Evolutionary conservation across 23 tunicate species (phyloP), one percentile per base, ranked within the genome.

Genomic region (Oikopleura albicans): DNA sequence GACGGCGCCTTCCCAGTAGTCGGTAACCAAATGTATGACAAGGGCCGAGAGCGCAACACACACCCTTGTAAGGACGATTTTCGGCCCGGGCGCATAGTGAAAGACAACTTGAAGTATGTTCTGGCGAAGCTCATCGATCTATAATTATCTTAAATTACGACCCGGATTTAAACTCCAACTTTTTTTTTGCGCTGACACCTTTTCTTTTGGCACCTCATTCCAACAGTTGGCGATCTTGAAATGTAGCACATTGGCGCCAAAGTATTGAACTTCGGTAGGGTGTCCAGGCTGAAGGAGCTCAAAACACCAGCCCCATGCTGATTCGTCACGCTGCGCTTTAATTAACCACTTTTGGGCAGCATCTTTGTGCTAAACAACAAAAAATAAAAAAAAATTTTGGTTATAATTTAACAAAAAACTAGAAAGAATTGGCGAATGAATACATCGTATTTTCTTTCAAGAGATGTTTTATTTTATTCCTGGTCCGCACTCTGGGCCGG

Each of bases 261-360:
- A 93, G 76, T 90, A 90, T 59, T 93, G 98, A n/a, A 90, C 91
- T 75, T 93, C 94, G 0, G 89, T 88, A 2, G 87, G 84, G 56
- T 91, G 88, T n/a, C 39, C 86, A 39, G 75, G 86, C 66, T 86
- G 83, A 39, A 93, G 57, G 29, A 89, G 66, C 27, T 88, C 83
- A 91, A 92, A 93, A 57, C 91, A 86, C 86, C 90, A 93, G 66
- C 83, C 84, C 98, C 98, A 93, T 2, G 94, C 98, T 40, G 90
- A 86, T 40, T 84, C 75, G 0, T 88, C 76, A 31, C 93, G 86
- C 56, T 93, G 98, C 1, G 91, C 91, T 57, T 89, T 85, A 28
- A 87, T 88, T 31, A 93, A 83, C 98, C 98, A 93, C 35, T 86
- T 86, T 41, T 93, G 98, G 0, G 98, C 98, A 33, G 86, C 83